Percentiles rank a stretch among this genome's conserved stretches.
phyloP scores from a whole-genome alignment of 2,888 invertebrate species.

The Acrobasis repandana region DNA sequence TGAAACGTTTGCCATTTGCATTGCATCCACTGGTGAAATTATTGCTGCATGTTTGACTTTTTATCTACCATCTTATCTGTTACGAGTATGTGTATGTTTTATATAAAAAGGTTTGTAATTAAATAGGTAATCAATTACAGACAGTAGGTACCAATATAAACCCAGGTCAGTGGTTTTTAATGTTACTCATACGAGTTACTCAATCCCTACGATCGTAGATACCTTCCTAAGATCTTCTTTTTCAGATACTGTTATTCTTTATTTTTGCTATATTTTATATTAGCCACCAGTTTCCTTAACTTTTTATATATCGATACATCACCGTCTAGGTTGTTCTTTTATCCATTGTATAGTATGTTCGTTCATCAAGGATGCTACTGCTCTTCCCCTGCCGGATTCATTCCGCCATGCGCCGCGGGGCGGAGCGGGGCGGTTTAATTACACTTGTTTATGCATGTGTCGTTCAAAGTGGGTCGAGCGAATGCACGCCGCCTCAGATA shows the following conservation, averaged over 20 bases:
- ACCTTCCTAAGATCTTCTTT: no score
- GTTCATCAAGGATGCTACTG: conserved; percentile 10
- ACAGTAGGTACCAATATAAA: no score
- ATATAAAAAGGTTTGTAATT: no score
- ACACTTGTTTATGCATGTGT: conserved; percentile 52
- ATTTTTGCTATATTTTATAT: no score
- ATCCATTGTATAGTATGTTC: conserved; percentile 1
- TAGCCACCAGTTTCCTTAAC: no score
- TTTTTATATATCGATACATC: conserved; percentile 24
- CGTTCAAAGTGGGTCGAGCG: conserved; percentile 62
- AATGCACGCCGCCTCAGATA: conserved; percentile 54
- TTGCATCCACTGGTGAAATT: conserved; percentile 29
- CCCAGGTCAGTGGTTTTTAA: no score
- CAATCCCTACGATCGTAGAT: no score
- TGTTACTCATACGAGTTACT: no score
- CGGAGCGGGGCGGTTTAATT: conserved; percentile 48
- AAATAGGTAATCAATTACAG: no score
- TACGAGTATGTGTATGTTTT: no score
- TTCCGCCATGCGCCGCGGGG: conserved; percentile 37
- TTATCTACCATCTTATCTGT: no score
- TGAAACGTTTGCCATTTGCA: conserved; percentile 32
- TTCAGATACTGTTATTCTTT: no score
- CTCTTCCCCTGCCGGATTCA: conserved; percentile 36
- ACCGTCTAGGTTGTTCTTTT: not conserved
- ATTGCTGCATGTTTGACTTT: conserved; percentile 23